Evolutionary conservation across 2,797 vertebrate species (phyloP), one percentile per base, ranked within the genome.

Genomic region (Calcarius lapponicus): DNA sequence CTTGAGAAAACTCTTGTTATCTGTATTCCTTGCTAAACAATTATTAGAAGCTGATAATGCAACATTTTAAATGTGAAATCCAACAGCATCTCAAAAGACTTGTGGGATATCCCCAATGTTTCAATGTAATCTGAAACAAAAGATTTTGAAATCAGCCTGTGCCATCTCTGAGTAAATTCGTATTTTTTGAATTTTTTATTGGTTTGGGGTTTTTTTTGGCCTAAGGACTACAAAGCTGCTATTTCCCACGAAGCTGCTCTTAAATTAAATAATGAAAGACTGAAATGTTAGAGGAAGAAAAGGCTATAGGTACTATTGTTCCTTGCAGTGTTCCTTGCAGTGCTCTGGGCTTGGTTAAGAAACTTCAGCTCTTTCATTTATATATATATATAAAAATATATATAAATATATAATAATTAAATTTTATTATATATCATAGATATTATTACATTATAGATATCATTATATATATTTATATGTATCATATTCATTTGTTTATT

Each of bases 211-310:
- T 19, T 0, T 0, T 36, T 81, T 92, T 50, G 12, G 25, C 64
- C 32, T 57, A 43, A 53, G 20, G 20, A 16, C n/a, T 75, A 29
- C n/a, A n/a, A n/a, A n/a, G n/a, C n/a, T n/a, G n/a, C n/a, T n/a
- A 53, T 48, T 88, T 26, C 42, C 36, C 43, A 64, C 47, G 18
- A 92, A 92, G 34, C 38, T 51, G 11, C 57, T 81, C n/a, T 82
- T 75, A 69, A 91, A 94, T 67, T 66, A 88, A 74, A 66, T 61
- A 93, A 88, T 28, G 57, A 87, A 80, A 45, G 69, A 84, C 58
- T 92, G 58, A 90, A 95, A 94, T 36, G 34, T 91, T 64, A 62
- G 14, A 48, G 34, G 70, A 34, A 96, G 95, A 91, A 93, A 95
- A 92, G 53, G 38, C 80, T 80, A 4, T 40, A 22, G 32, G 3